Evolutionary conservation across 2,888 invertebrate species (phyloP), one percentile per base, ranked within the genome.

Genomic region (Cataglyphis cursor): DNA sequence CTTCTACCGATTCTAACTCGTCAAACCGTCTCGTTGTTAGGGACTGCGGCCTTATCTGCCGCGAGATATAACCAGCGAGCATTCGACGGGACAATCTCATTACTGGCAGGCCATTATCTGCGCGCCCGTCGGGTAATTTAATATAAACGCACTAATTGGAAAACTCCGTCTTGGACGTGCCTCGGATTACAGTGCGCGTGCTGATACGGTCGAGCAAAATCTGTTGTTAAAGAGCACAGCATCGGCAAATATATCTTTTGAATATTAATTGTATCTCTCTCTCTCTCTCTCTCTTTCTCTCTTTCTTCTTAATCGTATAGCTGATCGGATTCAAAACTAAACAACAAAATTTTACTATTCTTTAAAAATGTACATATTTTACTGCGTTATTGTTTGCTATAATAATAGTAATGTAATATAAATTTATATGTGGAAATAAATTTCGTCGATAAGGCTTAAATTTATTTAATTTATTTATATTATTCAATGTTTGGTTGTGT

Each of bases 61-160:
- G 72, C 83, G 76, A 85, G 82, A 88, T 87, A 88, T 87, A 90
- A 87, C 85, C 82, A 70, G 80, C 84, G 87, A 85, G 86, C 90
- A 89, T 91, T 90, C 88, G 89, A 83, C 85, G 86, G 89, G 87
- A 85, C 89, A 89, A 91, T 92, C 91, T 87, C 89, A 90, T 91
- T 92, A 90, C 84, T 86, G 83, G 84, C 84, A 88, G 85, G 86
- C 90, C 90, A 92, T 92, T 92, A 93, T 92, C 92, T 82, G 87
- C 87, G 81, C 84, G 89, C 89, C 82, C 88, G 88, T 76, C 84
- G 88, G 89, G 88, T 92, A 91, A 93, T 93, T 92, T 90, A 92
- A 92, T 92, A 91, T 90, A 91, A 91, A 92, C 89, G 91, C 88
- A 89, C 89, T 92, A 92, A 92, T 93, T 93, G 92, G 90, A 90